Evolutionary conservation across 2,113 vertebrate species (phyloP).

Genomic region (Puma concolor): DNA sequence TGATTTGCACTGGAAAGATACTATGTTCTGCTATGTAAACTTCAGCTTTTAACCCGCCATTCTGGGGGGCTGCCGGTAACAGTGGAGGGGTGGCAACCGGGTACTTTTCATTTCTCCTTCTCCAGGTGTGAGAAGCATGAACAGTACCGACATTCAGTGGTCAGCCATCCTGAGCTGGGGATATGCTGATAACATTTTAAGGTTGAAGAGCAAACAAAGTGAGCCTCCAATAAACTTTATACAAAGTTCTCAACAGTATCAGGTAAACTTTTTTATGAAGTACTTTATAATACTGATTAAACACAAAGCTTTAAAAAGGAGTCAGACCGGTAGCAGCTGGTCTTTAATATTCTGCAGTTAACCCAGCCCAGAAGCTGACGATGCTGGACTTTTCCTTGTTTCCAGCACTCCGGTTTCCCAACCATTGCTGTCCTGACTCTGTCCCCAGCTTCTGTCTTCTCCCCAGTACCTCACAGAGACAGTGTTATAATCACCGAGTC

Average conservation of each 20-base stretch:
- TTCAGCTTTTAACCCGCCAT: neutral
- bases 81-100: neutral
- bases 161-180: conserved; percentile 99
- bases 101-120: neutral
- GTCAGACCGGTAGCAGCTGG: neutral
- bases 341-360: neutral
- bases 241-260: conserved; percentile 95
- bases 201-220: conserved; percentile 98
- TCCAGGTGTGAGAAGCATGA: conserved; percentile 98
- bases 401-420: neutral
- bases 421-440: accelerated
- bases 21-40: neutral
- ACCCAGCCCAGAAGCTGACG: neutral
- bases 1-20: neutral
- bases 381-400: accelerated
- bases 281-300: neutral
- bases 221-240: conserved; percentile 98
- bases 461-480: neutral
- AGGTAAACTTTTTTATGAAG: conserved; percentile 85
- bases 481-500: neutral
- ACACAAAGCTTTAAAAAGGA: neutral
- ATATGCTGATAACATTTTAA: conserved; percentile 95
- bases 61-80: neutral
- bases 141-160: conserved; percentile 99
- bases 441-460: neutral